These are phyloP conservation scores for Dryadula phaetusa DNA, from an alignment of 2,888 invertebrate genomes.

Conservation along the genomic window DNA sequence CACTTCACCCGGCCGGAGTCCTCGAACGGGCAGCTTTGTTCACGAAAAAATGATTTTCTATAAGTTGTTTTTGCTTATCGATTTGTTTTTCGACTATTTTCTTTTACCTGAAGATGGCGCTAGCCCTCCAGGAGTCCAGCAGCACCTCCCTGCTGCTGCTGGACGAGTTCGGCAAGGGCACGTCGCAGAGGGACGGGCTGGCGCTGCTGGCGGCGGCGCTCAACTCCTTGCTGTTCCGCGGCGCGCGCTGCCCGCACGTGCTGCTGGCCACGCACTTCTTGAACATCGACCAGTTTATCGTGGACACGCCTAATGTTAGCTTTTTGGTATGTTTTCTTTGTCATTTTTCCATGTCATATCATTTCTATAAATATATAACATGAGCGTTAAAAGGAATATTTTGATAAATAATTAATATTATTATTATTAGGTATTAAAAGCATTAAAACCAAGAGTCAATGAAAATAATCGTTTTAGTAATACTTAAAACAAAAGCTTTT, in stretches of 20 bases:
- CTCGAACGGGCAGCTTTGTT: too few species aligned
- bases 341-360: neutral
- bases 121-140: slow-evolving; percentile 87
- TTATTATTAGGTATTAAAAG: too few species aligned
- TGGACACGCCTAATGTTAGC: slow-evolving; percentile 76
- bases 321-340: slow-evolving; percentile 77
- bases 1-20: too few species aligned
- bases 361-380: too few species aligned
- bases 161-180: slow-evolving; percentile 96
- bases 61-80: too few species aligned
- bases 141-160: slow-evolving; percentile 89
- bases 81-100: too few species aligned
- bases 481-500: too few species aligned
- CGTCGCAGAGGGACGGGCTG: slow-evolving; percentile 89
- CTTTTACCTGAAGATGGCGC: slow-evolving; percentile 84
- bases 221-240: slow-evolving; percentile 85
- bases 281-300: slow-evolving; percentile 84
- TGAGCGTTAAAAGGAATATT: too few species aligned
- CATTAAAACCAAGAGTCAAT: too few species aligned
- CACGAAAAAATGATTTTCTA: too few species aligned
- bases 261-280: slow-evolving; percentile 92
- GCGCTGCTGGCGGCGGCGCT: slow-evolving; percentile 88
- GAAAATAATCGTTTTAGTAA: too few species aligned
- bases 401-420: too few species aligned
- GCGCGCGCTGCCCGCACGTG: slow-evolving; percentile 87